phyloP scores from a whole-genome alignment of 2,797 vertebrate genomes.

The Xerus rutilus region DNA sequence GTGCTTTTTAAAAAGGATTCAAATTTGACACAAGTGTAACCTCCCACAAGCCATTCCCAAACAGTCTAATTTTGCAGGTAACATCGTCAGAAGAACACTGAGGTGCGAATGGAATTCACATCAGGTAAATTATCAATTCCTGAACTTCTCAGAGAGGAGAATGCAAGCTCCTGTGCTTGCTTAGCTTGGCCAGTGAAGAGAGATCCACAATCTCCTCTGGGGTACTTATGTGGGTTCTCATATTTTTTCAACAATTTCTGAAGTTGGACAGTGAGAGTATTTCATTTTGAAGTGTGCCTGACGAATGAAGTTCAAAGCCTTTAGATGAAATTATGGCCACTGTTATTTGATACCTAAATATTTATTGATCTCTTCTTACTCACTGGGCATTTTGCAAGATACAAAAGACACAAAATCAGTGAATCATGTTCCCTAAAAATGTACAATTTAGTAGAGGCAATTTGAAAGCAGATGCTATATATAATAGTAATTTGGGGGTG shows the following conservation, averaged over 20 bases:
- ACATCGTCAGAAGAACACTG: not conserved
- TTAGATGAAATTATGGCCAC: not conserved
- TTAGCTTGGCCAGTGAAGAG: not conserved
- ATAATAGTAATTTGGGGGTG: not conserved
- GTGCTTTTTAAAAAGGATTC: not conserved
- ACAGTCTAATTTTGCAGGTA: not conserved
- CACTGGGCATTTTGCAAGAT: not conserved
- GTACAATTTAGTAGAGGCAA: not conserved
- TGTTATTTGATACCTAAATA: not conserved
- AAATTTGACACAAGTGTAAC: not conserved
- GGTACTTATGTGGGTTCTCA: not conserved
- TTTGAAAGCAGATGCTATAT: not conserved
- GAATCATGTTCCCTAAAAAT: too few relatives aligned
- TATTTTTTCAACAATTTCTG: not conserved
- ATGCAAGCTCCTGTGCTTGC: not conserved
- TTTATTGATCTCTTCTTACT: not conserved
- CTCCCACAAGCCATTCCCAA: not conserved
- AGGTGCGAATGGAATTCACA: not conserved
- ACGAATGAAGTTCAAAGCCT: not conserved
- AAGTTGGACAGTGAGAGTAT: not conserved
- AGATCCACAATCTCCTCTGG: not conserved
- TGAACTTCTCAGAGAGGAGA: not conserved
- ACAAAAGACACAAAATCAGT: not conserved
- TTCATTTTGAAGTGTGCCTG: not conserved
- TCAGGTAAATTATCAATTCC: not conserved